Evolutionary conservation across 2,888 invertebrate genomes (phyloP).

Genomic region (Alentia gelatinosa): DNA sequence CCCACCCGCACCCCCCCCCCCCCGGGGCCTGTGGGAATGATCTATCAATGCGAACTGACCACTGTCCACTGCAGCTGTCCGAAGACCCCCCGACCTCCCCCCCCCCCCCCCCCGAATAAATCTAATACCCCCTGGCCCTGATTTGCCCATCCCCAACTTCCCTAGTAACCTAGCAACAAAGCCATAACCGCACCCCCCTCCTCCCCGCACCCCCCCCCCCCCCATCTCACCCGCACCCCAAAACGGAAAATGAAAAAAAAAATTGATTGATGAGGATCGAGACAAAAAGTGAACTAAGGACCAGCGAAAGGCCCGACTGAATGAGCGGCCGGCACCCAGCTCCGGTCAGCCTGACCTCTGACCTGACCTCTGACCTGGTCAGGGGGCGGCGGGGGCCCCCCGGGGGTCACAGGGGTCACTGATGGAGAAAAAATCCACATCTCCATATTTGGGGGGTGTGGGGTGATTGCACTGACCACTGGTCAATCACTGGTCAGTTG

Average conservation of each 20-base stretch:
- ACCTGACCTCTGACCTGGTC: slow-evolving; percentile 28
- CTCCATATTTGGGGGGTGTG: not conserved
- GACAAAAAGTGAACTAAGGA: not conserved
- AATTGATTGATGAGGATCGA: slow-evolving; percentile 23
- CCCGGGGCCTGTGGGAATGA: not conserved
- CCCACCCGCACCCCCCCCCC: not conserved
- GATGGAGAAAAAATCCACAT: slow-evolving; percentile 42
- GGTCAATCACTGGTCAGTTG: not conserved
- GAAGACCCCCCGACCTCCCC: not conserved
- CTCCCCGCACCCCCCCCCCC: not conserved
- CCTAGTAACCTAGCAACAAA: not conserved
- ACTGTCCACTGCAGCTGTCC: not conserved
- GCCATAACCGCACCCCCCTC: too few relatives aligned
- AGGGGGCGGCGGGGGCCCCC: not conserved
- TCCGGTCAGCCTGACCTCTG: slow-evolving; percentile 6
- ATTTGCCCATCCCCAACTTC: not conserved
- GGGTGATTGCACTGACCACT: not conserved
- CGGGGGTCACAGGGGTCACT: not conserved
- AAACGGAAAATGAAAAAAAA: not conserved
- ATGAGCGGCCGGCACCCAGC: not conserved
- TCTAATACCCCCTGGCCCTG: not conserved
- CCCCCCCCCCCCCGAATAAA: slow-evolving; percentile 20
- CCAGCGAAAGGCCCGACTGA: slow-evolving; percentile 1
- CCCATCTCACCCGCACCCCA: not conserved
- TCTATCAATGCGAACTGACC: not conserved